A percentile compares a stretch with the other conserved stretches of the same genome.
Conservation (phyloP, 2,797 vertebrate genomes). For the Chiroxiphia lanceolata region DNA sequence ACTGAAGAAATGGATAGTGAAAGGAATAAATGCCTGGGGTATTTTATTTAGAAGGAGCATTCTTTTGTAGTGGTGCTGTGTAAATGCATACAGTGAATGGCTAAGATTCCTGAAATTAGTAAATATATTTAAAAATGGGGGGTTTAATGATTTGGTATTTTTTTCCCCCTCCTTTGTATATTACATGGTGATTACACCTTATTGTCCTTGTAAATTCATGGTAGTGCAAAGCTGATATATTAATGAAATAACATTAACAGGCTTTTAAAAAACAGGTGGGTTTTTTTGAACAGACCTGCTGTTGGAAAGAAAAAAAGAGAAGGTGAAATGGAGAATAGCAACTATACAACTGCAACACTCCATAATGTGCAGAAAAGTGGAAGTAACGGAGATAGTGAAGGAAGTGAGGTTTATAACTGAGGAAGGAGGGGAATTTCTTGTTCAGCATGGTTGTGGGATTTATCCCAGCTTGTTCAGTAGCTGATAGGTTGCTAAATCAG, state of each 20-base stretch:
- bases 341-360: background rate
- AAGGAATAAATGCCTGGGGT: slow-evolving; percentile 91
- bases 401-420: background rate
- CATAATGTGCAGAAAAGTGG: background rate
- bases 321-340: background rate
- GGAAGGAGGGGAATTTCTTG: background rate
- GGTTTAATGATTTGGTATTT: background rate
- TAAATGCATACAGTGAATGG: background rate
- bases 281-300: background rate
- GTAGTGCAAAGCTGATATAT: background rate
- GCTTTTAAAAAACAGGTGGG: background rate
- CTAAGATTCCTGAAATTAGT: background rate
- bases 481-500: background rate
- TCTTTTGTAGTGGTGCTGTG: slow-evolving; percentile 5
- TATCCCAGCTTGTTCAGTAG: background rate
- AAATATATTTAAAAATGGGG: background rate
- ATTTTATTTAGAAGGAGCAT: slow-evolving; percentile 84
- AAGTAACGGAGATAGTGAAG: background rate
- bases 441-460: background rate
- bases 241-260: background rate
- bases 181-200: background rate
- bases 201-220: background rate
- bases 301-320: background rate
- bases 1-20: slow-evolving; percentile 88
- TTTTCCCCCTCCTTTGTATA: background rate